Evolutionary conservation across 1,140 invertebrate genomes (phyloP).

Genomic region (Caenorhabditis inopinata): DNA sequence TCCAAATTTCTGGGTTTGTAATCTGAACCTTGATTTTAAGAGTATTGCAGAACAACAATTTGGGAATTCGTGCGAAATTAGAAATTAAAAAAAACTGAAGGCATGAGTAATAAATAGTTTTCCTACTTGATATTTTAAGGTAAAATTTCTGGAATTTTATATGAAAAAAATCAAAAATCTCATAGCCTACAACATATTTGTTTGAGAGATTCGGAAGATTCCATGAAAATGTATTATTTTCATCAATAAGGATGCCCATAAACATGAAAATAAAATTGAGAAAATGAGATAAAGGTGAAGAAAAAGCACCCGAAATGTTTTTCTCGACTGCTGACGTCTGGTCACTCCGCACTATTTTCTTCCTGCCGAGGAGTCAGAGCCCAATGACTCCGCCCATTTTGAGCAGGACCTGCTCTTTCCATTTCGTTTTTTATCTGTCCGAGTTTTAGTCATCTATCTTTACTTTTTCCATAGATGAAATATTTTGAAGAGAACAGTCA

Average conservation of each 20-base stretch:
- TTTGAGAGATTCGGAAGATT: too few species aligned
- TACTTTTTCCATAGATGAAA: too few species aligned
- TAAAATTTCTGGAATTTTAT: too few species aligned
- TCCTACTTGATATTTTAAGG: too few species aligned
- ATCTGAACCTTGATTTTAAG: too few species aligned
- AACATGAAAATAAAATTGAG: slow-evolving; percentile 20
- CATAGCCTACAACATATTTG: too few species aligned
- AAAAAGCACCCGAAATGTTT: not conserved
- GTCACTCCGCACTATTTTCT: not conserved
- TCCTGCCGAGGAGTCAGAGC: not conserved
- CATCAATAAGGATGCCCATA: not conserved
- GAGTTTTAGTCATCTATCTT: too few species aligned
- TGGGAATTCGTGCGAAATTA: not conserved
- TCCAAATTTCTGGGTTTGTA: too few species aligned
- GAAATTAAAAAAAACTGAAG: not conserved
- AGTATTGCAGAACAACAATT: not conserved
- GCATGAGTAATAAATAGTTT: too few species aligned
- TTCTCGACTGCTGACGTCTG: not conserved
- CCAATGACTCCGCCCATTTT: not conserved
- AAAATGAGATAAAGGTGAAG: not conserved
- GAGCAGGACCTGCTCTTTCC: not conserved
- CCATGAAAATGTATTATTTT: not conserved
- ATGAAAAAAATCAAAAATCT: too few species aligned
- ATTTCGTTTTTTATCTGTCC: not conserved
- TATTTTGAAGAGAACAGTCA: too few species aligned